Evolutionary conservation across 23 tunicate genomes (phyloP).

Genomic region (Ciona savignyi): DNA sequence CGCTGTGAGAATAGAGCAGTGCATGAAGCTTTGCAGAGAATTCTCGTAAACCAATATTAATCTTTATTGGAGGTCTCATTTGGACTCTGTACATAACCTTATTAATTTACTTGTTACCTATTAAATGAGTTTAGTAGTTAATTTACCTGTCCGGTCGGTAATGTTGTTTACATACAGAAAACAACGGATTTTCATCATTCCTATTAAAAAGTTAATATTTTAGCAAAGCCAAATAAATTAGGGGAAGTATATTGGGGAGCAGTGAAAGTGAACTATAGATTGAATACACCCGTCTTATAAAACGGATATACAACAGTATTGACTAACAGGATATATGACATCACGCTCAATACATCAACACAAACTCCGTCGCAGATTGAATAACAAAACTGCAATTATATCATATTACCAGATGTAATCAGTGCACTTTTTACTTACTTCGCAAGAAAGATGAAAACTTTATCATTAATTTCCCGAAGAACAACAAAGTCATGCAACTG

Average conservation of each 20-base stretch:
- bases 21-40: slow-evolving; percentile 86
- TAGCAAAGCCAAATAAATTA: too few relatives aligned
- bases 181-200: not conserved
- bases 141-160: slow-evolving; percentile 12
- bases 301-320: too few relatives aligned
- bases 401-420: too few relatives aligned
- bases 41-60: slow-evolving; percentile 66
- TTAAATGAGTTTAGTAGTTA: not conserved
- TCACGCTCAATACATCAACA: too few relatives aligned
- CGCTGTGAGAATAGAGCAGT: slow-evolving; percentile 57
- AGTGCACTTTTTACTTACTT: not conserved
- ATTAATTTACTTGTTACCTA: not conserved
- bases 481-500: slow-evolving; percentile 25
- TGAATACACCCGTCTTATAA: too few relatives aligned
- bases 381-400: too few relatives aligned
- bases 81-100: not conserved
- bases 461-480: slow-evolving; percentile 11
- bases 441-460: not conserved
- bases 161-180: slow-evolving; percentile 11
- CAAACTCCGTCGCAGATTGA: too few relatives aligned
- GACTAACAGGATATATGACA: too few relatives aligned
- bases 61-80: slow-evolving; percentile 9
- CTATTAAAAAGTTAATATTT: too few relatives aligned
- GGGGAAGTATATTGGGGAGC: too few relatives aligned
- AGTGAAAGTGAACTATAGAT: too few relatives aligned